Evolutionary conservation across 2,797 vertebrate species (phyloP), one percentile per base, ranked within the genome.

Genomic region (Columba guinea): DNA sequence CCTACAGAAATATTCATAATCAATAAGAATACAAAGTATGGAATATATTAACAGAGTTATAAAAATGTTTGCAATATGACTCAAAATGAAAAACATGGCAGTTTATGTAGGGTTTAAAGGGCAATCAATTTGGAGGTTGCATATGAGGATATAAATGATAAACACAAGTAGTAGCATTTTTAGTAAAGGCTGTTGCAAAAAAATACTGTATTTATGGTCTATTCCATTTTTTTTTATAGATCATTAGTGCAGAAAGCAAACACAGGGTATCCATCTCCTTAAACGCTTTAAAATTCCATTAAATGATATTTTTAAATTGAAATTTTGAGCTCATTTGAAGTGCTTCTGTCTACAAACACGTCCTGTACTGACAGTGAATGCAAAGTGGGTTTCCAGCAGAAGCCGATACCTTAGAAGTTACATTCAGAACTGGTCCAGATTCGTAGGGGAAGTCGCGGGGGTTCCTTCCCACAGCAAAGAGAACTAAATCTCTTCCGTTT

Each of bases 171-270:
- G 97, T 84, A 98, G 95, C 94, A 77, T 97, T 98, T 98, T 98
- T 98, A 98, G 96, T 97, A 98, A 98, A 98, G 96, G 93, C 95
- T 97, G 90, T 97, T 97, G 96, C 94, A 97, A 97, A 97, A 90
- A 78, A 96, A 92, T 93, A 87, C 93, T 86, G 67, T 97, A 98
- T 98, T 98, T 98, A 98, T 97, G 90, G 93, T 95, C 97, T 91
- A 87, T 96, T 97, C 93, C 96, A 86, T 98, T 98, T 91, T 98
- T 98, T 98, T 98, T 98, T 19, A 98, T 98, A 97, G 98, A 94
- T 98, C 97, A 96, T 98, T 98, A 98, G 97, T 98, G 97, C 97
- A 96, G 96, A 96, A 97, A 98, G 97, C 96, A 98, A 98, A 97
- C 93, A 93, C 91, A 80, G 97, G 62, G 85, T 94, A 98, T 98